phyloP scores from a whole-genome alignment of 2,888 invertebrate genomes.

The Callinectes sapidus region DNA sequence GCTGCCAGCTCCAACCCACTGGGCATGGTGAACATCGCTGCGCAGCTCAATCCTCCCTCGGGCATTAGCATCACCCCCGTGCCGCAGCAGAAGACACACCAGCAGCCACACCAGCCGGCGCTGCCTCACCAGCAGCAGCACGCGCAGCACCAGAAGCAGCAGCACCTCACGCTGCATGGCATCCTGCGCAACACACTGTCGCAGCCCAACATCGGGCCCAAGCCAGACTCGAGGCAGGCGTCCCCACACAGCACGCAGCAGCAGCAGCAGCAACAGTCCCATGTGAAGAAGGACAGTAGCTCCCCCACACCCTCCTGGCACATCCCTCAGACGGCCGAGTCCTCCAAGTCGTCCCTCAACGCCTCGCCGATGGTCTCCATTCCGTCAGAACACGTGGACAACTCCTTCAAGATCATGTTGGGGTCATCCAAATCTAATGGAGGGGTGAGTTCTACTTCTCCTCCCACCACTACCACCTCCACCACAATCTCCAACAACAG shows the following conservation, averaged over 20 bases:
- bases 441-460: constrained; percentile 64
- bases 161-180: constrained; percentile 51
- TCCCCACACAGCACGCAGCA: constrained; percentile 72
- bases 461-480: constrained; percentile 17
- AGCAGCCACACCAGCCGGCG: constrained; percentile 34
- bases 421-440: constrained; percentile 56
- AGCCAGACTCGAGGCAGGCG: constrained; percentile 63
- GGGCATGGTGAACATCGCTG: constrained; percentile 63
- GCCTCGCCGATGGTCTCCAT: constrained; percentile 69
- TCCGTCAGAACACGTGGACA: constrained; percentile 67
- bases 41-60: constrained; percentile 64
- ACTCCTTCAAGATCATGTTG: constrained; percentile 72
- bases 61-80: constrained; percentile 72
- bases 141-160: constrained; percentile 65
- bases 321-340: constrained; percentile 70
- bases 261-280: constrained; percentile 59
- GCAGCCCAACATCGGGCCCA: constrained; percentile 54
- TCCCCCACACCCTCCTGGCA: constrained; percentile 71
- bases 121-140: constrained; percentile 52
- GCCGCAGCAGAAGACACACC: constrained; percentile 53
- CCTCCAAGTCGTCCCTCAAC: constrained; percentile 45
- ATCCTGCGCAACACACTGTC: constrained; percentile 65
- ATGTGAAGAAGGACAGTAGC: constrained; percentile 68
- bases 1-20: constrained; percentile 52
- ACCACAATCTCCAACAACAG: constrained; percentile 33